Evolutionary conservation across 92 coral and sea anemone species (phyloP), one percentile per base, ranked within the genome.

Genomic region (Heliopora coerulea): DNA sequence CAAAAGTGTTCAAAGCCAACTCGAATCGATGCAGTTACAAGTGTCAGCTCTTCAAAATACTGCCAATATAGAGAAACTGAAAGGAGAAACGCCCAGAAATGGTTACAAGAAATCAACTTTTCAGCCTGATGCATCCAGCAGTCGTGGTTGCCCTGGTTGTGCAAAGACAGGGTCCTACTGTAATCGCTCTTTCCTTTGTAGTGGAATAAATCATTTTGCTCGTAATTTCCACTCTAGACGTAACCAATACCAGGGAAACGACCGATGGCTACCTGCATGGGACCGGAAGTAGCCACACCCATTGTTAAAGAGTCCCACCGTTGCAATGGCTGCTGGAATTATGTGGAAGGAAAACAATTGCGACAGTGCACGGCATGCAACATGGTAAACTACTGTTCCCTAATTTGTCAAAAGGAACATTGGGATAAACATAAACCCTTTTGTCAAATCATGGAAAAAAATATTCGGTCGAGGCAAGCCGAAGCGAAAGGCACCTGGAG

Each of bases 201-300:
- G 72, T 26, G 49, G 49, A 32, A 11, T 11, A 28, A 34, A 64
- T 35, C 72, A 64, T 18, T 50, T 41, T 27, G 79, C 84, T 0
- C 64, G 73, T 37, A 46, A 57, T 20, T 80, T 62, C 19, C 84
- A 69, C 3, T 37, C 59, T 26, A 68, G 23, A 29, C 39, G n/a
- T 30, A 57, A 50, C 32, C 59, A 37, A 31, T 17, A 0, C 3
- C 59, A 50, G 58, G 86, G 83, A 78, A 78, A 82, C 58, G 59
- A 17, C 33, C 52, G 14, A 6, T 40, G 80, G 74, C 87, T 78
- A 68, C 76, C 75, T 44, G 84, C 66, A 40, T 56, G 74, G 88
- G 81, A 58, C 81, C 79, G 84, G 84, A 61, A 63, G 88, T 84
- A 73, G 84, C 72, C 81, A 62, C n/a, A 15, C 25, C 83, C 54